Conservation (phyloP, 2,797 vertebrate genomes). For the Pteropus rufus region DNA sequence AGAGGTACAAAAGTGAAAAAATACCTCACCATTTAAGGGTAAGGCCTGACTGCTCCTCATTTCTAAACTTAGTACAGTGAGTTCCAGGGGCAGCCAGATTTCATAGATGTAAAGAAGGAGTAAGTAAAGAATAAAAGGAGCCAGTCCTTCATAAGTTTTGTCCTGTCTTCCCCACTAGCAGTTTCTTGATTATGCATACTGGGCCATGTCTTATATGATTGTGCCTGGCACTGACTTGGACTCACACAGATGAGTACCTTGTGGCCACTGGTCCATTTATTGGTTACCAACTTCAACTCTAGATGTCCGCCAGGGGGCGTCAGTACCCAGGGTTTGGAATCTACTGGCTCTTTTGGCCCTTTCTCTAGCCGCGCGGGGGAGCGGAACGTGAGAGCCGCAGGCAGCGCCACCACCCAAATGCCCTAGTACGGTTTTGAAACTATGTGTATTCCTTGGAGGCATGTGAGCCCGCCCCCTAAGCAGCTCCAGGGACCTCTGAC, state of each 20-base stretch:
- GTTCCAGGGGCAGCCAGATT: neutral
- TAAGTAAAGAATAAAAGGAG: neutral
- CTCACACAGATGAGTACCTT: neutral
- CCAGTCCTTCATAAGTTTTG: neutral
- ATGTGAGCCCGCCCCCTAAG: neutral
- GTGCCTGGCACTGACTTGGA: neutral
- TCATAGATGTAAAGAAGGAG: neutral
- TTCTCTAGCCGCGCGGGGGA: neutral
- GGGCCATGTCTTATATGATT: neutral
- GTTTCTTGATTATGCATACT: neutral
- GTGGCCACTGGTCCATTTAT: no score
- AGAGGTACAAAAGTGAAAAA: neutral
- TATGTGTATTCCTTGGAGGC: neutral
- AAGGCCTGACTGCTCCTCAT: neutral
- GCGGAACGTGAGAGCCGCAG: neutral
- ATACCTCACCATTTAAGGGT: neutral
- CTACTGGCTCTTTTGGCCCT: neutral
- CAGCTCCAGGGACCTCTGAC: neutral
- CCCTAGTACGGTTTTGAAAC: conserved; percentile 22
- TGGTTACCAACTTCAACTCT: neutral
- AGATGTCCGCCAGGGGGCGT: conserved; percentile 42
- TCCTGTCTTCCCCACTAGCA: neutral
- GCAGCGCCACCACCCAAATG: neutral
- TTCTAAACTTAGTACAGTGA: neutral
- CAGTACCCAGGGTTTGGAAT: neutral